A percentile compares a stretch with the other conserved stretches of the same genome.
These are phyloP conservation scores for Scortum barcoo DNA, from an alignment of 2,113 vertebrate species.

Conservation along the genomic window DNA sequence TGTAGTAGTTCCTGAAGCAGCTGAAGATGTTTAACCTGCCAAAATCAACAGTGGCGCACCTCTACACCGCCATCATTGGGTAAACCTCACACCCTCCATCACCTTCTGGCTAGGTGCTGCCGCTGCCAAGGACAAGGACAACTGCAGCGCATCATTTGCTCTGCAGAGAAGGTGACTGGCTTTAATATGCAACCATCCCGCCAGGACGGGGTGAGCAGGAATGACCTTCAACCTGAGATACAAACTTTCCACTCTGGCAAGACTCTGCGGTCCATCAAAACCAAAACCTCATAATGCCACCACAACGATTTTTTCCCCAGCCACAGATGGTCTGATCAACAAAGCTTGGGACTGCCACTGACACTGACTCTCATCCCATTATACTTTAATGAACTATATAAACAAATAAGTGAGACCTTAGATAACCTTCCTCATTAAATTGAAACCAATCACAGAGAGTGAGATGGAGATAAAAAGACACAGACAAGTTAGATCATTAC, in stretches of 20 bases:
- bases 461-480: background rate
- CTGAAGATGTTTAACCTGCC: background rate
- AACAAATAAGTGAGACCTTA: constrained; percentile 15
- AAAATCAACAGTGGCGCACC: too few species aligned
- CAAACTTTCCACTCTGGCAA: background rate
- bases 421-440: constrained; percentile 17
- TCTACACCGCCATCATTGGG: background rate
- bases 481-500: background rate
- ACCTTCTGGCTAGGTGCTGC: background rate
- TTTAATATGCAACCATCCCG: background rate
- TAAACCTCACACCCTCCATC: background rate
- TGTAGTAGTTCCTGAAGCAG: background rate
- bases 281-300: too few species aligned
- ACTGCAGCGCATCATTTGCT: background rate
- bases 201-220: background rate
- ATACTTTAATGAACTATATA: too few species aligned
- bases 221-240: background rate
- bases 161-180: background rate
- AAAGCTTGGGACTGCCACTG: too few species aligned
- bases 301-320: too few species aligned
- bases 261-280: background rate
- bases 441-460: background rate
- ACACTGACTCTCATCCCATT: too few species aligned
- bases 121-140: background rate
- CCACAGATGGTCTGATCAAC: too few species aligned